phyloP scores from a whole-genome alignment of 1,140 invertebrate species.

The Drosophila kohkoa region DNA sequence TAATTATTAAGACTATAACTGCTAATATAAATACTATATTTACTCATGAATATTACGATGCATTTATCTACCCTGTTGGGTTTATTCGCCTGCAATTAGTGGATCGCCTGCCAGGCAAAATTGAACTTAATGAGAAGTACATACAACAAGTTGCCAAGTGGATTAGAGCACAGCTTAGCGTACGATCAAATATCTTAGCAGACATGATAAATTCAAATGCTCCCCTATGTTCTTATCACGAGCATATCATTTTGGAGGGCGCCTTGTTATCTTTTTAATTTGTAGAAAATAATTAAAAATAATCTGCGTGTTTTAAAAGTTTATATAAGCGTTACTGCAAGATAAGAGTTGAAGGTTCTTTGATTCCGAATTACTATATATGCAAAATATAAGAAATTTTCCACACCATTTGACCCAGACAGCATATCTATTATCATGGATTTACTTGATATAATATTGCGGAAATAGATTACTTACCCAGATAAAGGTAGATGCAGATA shows the following conservation, averaged over 20 bases:
- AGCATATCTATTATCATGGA: too few relatives aligned
- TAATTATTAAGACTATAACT: constrained; percentile 2
- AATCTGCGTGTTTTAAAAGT: neutral
- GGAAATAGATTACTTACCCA: neutral
- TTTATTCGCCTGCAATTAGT: constrained; percentile 9
- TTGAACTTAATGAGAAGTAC: neutral
- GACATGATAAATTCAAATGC: constrained; percentile 21
- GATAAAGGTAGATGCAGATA: neutral
- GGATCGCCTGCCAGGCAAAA: constrained; percentile 6
- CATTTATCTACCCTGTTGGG: neutral
- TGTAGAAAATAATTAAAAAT: constrained; percentile 39
- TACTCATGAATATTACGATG: neutral
- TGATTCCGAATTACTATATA: neutral
- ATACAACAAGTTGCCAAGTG: constrained; percentile 9
- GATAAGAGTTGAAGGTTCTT: constrained; percentile 26
- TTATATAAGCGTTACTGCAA: constrained; percentile 5
- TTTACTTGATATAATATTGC: neutral
- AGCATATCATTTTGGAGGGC: neutral
- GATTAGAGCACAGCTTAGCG: constrained; percentile 9
- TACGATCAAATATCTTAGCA: constrained; percentile 1
- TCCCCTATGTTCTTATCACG: constrained; percentile 18
- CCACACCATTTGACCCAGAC: neutral
- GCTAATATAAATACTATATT: constrained; percentile 3
- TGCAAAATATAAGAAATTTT: neutral
- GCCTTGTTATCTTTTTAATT: constrained; percentile 21